These are phyloP conservation scores for Aurelia aurita DNA, from an alignment of 30 jellyfish, hydroid and myxozoan genomes.

Conservation along the genomic window DNA sequence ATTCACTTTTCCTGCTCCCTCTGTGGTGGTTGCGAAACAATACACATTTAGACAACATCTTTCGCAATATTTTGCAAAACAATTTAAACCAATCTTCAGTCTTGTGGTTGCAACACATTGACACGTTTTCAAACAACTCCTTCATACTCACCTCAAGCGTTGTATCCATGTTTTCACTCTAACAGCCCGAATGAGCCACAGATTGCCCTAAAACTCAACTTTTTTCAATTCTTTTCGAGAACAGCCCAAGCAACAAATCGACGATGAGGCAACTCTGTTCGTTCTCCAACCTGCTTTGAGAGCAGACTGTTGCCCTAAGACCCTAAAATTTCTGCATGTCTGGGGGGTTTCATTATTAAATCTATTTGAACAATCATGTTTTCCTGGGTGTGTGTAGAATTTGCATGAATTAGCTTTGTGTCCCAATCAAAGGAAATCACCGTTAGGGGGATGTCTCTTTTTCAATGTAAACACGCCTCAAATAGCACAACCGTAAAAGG, in stretches of 20 bases:
- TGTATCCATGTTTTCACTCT: conserved; percentile 4
- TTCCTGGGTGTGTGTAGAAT: conserved; percentile 75
- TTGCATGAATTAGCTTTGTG: conserved; percentile 51
- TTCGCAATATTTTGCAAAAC: too few species aligned
- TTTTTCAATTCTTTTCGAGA: conserved; percentile 11
- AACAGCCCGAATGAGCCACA: not conserved
- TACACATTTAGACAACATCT: too few species aligned
- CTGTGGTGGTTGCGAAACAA: too few species aligned
- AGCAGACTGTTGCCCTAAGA: conserved; percentile 55
- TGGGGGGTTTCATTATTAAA: conserved; percentile 57
- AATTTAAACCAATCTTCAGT: too few species aligned
- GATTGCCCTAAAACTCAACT: not conserved
- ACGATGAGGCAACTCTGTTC: not conserved
- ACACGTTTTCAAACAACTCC: too few species aligned
- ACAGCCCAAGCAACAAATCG: conserved; percentile 5
- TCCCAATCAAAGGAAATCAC: conserved; percentile 10
- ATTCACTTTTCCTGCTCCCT: too few species aligned
- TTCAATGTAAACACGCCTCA: conserved; percentile 53
- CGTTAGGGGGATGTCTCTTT: conserved; percentile 61
- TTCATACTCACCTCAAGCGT: not conserved
- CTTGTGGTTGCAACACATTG: too few species aligned
- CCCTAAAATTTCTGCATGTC: conserved; percentile 12
- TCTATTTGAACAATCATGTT: conserved; percentile 48
- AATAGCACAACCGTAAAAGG: conserved; percentile 77
- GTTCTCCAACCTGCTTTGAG: conserved; percentile 2